Base-by-base conservation (phyloP, 2,113 vertebrate genomes). In the Caranx ignobilis region DNA sequence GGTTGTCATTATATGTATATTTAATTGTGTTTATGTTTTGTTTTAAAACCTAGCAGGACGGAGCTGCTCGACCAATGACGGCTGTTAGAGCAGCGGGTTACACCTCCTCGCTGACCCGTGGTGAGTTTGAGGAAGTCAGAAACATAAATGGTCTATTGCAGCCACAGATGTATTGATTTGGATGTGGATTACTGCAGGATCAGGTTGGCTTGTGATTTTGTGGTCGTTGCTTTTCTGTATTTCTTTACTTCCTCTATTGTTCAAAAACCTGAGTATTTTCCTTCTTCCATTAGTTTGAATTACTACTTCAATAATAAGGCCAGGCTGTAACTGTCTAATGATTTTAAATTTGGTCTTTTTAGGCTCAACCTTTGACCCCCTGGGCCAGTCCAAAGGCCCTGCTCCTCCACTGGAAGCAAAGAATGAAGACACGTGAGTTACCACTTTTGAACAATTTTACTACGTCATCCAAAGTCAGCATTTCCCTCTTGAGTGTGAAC, bases 71-170 rank as follows among this genome's bases (percentile, higher is more conserved):
- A 63, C 98, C 98, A 16, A 97, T 99, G 97, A 99, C 98, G 68
- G 97, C 98, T 60, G 96, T 99, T 71, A 95, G 95, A 90, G 97
- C 98, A 75, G 98, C 98, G 74, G 97, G 98, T 61, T 99, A 96
- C 93, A 96, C 94, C 10, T 99, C 97, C 74, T 91, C 96, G 59
- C 64, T 96, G 73, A 69, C 91, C 71, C 96, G 95, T 91, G 97
- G 98, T 98, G 90, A 62, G 86, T 84, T 65, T 41, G 26, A 70
- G 6, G 16, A 5, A 59, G 4, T 50, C 57, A 11, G 3, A 43
- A 34, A 62, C 6, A 65, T 1, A 77, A 11, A 37, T 26, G 2
- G 4, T 57, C 35, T 54, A 10, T 13, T 4, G 26, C 39, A 64
- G 11, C 18, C 66, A 2, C 31, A 39, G 0, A 2, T 41, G 21